Evolutionary conservation across 1,140 invertebrate species (phyloP).

Genomic region (Cotesia vestalis): DNA sequence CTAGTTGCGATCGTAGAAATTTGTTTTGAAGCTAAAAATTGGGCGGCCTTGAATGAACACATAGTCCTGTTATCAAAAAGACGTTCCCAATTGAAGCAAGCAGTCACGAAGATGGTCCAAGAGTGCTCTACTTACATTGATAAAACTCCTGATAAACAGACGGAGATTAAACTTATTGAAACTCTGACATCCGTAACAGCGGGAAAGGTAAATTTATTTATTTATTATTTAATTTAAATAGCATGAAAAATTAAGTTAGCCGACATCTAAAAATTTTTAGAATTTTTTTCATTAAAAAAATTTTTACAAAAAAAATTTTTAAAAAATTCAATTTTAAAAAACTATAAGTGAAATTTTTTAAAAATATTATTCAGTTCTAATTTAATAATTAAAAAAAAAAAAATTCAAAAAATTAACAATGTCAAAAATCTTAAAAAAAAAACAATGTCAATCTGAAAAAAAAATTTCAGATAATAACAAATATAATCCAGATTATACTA

Average conservation of each 20-base stretch:
- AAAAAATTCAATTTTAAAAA: no score
- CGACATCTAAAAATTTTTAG: no score
- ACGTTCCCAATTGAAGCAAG: slow-evolving; percentile 95
- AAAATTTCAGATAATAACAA: no score
- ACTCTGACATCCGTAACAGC: slow-evolving; percentile 95
- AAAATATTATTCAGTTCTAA: no score
- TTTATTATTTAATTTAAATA: not conserved
- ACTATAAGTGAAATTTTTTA: no score
- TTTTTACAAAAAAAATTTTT: no score
- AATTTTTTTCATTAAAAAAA: no score
- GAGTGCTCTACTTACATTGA: slow-evolving; percentile 96
- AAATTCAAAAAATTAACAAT: not conserved
- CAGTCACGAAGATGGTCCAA: slow-evolving; percentile 99
- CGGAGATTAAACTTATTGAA: slow-evolving; percentile 94
- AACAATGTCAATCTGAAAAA: no score
- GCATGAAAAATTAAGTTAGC: no score
- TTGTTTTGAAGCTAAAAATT: slow-evolving; percentile 93
- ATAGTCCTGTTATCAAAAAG: slow-evolving; percentile 92
- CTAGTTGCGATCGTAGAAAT: slow-evolving; percentile 95
- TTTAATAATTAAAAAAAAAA: not conserved
- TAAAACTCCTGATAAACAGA: slow-evolving; percentile 89
- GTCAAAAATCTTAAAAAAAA: no score
- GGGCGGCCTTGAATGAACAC: slow-evolving; percentile 93
- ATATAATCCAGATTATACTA: no score
- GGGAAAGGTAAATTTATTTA: slow-evolving; percentile 78